Base-by-base conservation (phyloP, 2,888 invertebrate species). In the Notocelia uddmanniana region DNA sequence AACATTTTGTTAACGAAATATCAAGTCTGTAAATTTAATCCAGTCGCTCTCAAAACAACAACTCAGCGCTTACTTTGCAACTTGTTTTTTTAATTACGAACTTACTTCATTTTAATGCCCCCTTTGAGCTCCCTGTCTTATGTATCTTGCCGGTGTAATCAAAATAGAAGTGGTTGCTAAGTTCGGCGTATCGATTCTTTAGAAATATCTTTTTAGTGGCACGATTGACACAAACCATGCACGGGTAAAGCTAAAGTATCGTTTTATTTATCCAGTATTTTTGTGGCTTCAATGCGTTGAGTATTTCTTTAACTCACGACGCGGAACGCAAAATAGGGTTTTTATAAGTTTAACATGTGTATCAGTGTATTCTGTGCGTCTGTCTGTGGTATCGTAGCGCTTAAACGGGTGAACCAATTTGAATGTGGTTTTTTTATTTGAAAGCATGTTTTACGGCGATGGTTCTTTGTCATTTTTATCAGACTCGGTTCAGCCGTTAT, bases 41-140 rank as follows among this genome's bases (percentile, higher is more conserved):
- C 54, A 54, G 54, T 64, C 54, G 37, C 54, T 52, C 37, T 37
- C n/a, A 37, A 64, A 54, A 52, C 64, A 55, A 23, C 54, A 50
- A 63, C 50, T 52, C 52, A n/a, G 37, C 37, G 54, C 64, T 37
- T 54, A 64, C 54, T 54, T 64, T 37, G 37, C 34, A 37, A 52
- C 54, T 64, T 64, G 64, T 64, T 64, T 64, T 60, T 64, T 64
- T 64, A 64, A 64, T 64, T 64, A 64, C 54, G 23, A 54, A 64
- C 54, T 64, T 64, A 64, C 64, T 54, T 64, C 23, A 37, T 64
- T 54, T 54, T 54, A 37, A 54, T 64, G 64, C 37, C 34, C 21
- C 54, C 64, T 54, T 52, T 64, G 64, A 54, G 23, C 52, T 34
- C 50, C 52, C 21, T n/a, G 18, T 21, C 21, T 34, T 63, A 63